Evolutionary conservation across 2,797 vertebrate species (phyloP).

Genomic region (Epinephelus malabaricus): DNA sequence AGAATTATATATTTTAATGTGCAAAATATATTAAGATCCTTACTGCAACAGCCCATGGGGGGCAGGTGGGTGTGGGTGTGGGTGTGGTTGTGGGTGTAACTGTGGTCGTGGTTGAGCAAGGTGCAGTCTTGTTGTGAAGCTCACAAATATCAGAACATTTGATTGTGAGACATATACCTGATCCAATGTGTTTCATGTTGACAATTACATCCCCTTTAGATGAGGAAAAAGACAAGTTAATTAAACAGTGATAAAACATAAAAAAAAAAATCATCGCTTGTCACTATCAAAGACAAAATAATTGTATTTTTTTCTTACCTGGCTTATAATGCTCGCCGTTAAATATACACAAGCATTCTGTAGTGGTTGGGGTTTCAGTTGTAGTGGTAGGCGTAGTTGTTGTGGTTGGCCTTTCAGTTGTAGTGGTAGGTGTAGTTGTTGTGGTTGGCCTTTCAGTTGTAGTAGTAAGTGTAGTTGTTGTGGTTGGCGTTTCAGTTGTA

Average conservation of each 20-base stretch:
- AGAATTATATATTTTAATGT: background rate
- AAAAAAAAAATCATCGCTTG: background rate
- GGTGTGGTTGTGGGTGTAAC: background rate
- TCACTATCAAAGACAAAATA: background rate
- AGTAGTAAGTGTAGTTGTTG: constrained; percentile 11
- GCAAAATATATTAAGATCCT: constrained; percentile 37
- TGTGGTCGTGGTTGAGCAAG: constrained; percentile 20
- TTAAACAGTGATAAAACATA: background rate
- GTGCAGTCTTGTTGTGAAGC: constrained; percentile 64
- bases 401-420: background rate
- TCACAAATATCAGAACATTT: constrained; percentile 79
- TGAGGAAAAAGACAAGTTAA: background rate
- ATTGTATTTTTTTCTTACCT: constrained; percentile 63
- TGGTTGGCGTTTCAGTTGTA: constrained; percentile 2
- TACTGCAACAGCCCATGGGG: constrained; percentile 80
- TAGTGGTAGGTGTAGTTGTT: background rate
- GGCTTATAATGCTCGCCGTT: constrained; percentile 69
- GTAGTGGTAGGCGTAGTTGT: background rate
- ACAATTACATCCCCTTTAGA: constrained; percentile 68
- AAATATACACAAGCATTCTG: constrained; percentile 66
- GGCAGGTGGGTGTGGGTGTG: constrained; percentile 58
- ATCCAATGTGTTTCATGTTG: constrained; percentile 67
- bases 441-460: background rate
- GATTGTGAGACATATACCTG: constrained; percentile 79
- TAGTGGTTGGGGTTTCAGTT: background rate